Evolutionary conservation across 92 coral and sea anemone species (phyloP), one percentile per base, ranked within the genome.

Genomic region (Siderastrea siderea): DNA sequence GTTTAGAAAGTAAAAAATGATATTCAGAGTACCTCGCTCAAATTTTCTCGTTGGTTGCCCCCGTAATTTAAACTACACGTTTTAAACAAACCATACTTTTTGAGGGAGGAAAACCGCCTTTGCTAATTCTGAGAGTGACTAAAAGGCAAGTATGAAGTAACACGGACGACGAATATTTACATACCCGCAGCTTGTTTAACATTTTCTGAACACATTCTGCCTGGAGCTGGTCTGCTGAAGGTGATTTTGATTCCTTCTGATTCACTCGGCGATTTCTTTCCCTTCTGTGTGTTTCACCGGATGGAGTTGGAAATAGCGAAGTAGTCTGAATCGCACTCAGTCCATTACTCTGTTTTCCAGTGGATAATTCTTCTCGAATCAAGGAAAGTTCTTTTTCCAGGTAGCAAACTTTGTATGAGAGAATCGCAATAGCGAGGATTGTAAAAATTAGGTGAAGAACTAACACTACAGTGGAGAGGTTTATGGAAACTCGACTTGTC

Each of bases 391-490:
- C 81, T 14, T 44, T 17, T 43, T 79, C 83, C 44, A 79, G 72
- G 59, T 50, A 44, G 5, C 47, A 79, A 64, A 79, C 61, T 50
- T 79, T 79, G 83, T 64, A 79, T 47, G 72, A 68, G 14, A 68
- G 72, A 68, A 68, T 17, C 19, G 72, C 72, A 45, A 68, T 47
- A 5, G 72, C 19, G 47, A 14, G 13, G 47, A 68, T 9, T 14
- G 72, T 79, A n/a, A 79, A 79, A 47, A 64, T 68, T 11, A 79
- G 60, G 63, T 79, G 73, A 17, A 79, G 60, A 26, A 26, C 13
- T 17, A 9, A 61, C 60, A 79, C 59, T 6, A 65, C 5, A 79
- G 49, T 11, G 19, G 7, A 46, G 53, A 64, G 47, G 16, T 53
- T 65, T 80, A 53, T 16, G 0, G 81, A 46, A 59, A 43, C 15